phyloP scores from a whole-genome alignment of 2,888 invertebrate species.

The Drosophila kuntzei region DNA sequence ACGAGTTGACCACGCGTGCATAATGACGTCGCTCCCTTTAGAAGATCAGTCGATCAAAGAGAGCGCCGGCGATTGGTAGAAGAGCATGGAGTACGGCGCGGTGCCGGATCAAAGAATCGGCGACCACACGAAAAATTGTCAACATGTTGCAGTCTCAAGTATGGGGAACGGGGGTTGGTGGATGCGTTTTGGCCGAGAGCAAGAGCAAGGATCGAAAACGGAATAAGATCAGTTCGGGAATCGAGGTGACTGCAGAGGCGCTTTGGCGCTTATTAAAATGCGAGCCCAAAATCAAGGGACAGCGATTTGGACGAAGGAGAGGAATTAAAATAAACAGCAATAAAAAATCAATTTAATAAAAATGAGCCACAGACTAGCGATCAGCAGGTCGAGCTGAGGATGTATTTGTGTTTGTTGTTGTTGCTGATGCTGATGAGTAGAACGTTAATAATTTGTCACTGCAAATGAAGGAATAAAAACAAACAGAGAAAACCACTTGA shows the following conservation, averaged over 20 bases:
- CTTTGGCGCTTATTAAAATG: conserved; percentile 75
- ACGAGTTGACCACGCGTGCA: conserved; percentile 82
- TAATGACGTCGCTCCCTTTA: conserved; percentile 80
- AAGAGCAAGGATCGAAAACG: conserved; percentile 41
- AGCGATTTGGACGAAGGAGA: conserved; percentile 37
- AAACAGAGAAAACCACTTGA: conserved; percentile 82
- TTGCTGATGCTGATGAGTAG: conserved; percentile 48
- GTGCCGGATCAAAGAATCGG: conserved; percentile 67
- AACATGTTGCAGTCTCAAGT: conserved; percentile 68
- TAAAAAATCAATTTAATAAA: conserved; percentile 83
- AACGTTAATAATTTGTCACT: conserved; percentile 85
- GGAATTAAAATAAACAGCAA: conserved; percentile 81
- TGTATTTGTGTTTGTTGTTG: neutral
- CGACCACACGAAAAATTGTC: conserved; percentile 80
- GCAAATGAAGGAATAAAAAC: conserved; percentile 79
- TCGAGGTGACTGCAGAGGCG: conserved; percentile 60
- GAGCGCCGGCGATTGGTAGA: conserved; percentile 63
- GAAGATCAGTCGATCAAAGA: conserved; percentile 79
- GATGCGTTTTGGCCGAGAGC: conserved; percentile 15
- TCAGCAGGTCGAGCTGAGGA: conserved; percentile 20
- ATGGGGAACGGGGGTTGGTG: conserved; percentile 7
- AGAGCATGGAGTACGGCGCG: conserved; percentile 42
- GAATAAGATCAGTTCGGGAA: conserved; percentile 37
- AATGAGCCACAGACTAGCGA: conserved; percentile 49
- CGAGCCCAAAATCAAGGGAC: conserved; percentile 34